These are phyloP conservation scores for Cyrtodaria siliqua DNA, from an alignment of 2,888 invertebrate species.

Conservation along the genomic window DNA sequence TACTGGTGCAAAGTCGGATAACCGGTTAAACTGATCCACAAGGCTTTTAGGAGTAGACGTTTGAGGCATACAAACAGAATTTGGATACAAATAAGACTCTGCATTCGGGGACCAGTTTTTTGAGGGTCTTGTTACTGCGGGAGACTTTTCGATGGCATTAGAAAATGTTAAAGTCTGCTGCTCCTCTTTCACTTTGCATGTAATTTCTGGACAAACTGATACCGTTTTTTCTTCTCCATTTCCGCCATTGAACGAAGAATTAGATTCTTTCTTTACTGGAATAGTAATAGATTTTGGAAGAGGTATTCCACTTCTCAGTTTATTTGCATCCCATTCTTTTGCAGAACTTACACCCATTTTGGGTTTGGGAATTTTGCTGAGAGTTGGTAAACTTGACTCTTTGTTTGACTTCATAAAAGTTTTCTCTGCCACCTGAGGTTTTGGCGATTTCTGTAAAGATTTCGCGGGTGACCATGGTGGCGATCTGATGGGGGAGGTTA, in stretches of 20 bases:
- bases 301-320: constrained; percentile 11
- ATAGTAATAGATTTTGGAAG: constrained; percentile 2
- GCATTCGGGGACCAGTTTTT: too few species aligned
- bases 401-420: too few species aligned
- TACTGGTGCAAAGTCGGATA: constrained; percentile 38
- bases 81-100: too few species aligned
- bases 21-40: constrained; percentile 41
- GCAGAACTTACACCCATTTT: constrained; percentile 14
- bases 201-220: background rate
- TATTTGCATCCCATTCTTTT: constrained; percentile 1
- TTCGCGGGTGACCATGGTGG: constrained; percentile 45
- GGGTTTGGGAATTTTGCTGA: constrained; percentile 28
- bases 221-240: too few species aligned
- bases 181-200: background rate
- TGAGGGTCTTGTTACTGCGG: too few species aligned
- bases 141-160: too few species aligned
- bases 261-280: constrained; percentile 5
- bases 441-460: constrained; percentile 40
- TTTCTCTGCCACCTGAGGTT: constrained; percentile 15
- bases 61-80: constrained; percentile 4
- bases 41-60: constrained; percentile 31
- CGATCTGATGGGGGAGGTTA: constrained; percentile 19
- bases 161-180: too few species aligned
- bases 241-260: too few species aligned
- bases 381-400: background rate